Percentiles rank a stretch among this genome's conserved stretches.
Conservation (phyloP, 2,888 invertebrate genomes). For the Rhaphigaster nebulosa region DNA sequence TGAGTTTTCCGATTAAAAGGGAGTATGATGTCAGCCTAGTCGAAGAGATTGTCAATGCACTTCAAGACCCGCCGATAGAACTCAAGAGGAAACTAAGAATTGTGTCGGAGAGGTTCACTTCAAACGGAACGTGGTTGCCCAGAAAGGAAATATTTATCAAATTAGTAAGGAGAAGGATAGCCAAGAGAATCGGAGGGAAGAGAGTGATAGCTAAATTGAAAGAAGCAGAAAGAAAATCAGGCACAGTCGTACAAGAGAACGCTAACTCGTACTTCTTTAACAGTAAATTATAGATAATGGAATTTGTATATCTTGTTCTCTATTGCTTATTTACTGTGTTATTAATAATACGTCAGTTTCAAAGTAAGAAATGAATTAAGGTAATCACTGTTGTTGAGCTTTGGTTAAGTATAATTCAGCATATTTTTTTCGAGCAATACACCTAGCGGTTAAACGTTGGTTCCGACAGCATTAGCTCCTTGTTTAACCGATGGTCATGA, state of each 20-base stretch:
- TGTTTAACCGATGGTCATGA: too few species aligned
- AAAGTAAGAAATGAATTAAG: too few species aligned
- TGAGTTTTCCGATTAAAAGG: not conserved
- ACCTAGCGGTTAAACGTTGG: too few species aligned
- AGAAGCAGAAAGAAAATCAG: not conserved
- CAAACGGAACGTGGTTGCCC: not conserved
- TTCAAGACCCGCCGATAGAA: constrained; percentile 8
- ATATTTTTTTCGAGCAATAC: too few species aligned
- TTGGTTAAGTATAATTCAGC: too few species aligned
- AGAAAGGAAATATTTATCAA: not conserved
- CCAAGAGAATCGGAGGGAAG: not conserved
- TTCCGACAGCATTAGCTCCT: too few species aligned
- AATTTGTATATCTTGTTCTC: not conserved
- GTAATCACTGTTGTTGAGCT: too few species aligned
- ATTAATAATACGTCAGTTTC: not conserved
- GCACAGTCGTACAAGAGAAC: not conserved
- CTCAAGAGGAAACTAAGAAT: not conserved
- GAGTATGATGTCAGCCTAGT: not conserved
- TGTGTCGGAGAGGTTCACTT: not conserved
- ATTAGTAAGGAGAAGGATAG: not conserved
- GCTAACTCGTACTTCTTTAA: not conserved
- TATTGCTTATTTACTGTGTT: not conserved
- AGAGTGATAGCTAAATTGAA: not conserved
- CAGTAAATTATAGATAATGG: not conserved
- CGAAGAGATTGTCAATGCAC: not conserved